Percentiles rank a stretch among this genome's conserved stretches.
Conservation (phyloP, 2,797 vertebrate genomes). For the Cossypha dichroa region DNA sequence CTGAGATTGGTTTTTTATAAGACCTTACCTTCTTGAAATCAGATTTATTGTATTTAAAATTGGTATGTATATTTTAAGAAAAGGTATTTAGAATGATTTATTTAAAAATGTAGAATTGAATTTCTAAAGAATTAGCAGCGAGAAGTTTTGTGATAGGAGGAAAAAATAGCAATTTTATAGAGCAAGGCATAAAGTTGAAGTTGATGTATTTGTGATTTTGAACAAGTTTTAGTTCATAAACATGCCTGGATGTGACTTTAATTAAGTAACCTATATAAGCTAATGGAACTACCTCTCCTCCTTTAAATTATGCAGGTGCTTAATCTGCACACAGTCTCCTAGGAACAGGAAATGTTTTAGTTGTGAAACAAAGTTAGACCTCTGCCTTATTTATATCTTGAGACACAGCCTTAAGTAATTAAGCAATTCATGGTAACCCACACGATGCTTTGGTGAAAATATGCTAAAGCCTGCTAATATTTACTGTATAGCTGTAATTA, state of each 20-base stretch:
- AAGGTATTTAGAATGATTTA: slow-evolving; percentile 42
- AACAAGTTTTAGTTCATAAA: neutral
- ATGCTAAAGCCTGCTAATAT: neutral
- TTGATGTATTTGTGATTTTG: neutral
- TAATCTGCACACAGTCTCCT: slow-evolving; percentile 2
- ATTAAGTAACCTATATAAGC: neutral
- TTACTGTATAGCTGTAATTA: neutral
- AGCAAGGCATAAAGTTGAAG: neutral
- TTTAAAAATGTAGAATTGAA: neutral
- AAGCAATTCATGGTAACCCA: neutral
- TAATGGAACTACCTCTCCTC: neutral
- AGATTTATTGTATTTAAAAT: slow-evolving; percentile 34
- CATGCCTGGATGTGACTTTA: neutral
- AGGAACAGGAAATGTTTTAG: slow-evolving; percentile 6
- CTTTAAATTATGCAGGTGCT: slow-evolving; percentile 20
- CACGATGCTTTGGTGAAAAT: neutral
- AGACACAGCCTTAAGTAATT: neutral
- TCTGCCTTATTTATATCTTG: slow-evolving; percentile 13
- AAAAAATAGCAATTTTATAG: neutral
- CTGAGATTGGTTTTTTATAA: slow-evolving; percentile 14
- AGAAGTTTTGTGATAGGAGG: neutral
- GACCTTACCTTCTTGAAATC: slow-evolving; percentile 21
- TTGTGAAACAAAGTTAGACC: slow-evolving; percentile 5
- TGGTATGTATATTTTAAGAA: slow-evolving; percentile 3
- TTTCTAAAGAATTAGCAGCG: neutral